A percentile compares a stretch with the other conserved stretches of the same genome.
phyloP scores from a whole-genome alignment of 2,113 vertebrate species.

The Chloropsis cyanopogon region DNA sequence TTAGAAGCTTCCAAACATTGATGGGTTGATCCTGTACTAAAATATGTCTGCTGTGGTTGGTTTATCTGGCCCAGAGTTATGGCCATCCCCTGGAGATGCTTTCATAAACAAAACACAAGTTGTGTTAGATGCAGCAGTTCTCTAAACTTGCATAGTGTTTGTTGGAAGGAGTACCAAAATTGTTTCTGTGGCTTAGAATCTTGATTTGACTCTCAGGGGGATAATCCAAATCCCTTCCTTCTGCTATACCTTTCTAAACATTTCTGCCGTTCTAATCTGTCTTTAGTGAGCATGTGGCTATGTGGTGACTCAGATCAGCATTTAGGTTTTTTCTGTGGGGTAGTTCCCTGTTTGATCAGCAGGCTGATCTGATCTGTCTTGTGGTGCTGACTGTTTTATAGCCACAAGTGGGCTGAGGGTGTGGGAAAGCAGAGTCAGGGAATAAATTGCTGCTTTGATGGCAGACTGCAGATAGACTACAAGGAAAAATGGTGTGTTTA shows the following conservation, averaged over 20 bases:
- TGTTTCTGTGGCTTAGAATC: background rate
- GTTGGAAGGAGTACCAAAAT: background rate
- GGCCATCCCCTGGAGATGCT: background rate
- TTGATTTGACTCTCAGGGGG: background rate
- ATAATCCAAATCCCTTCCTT: background rate
- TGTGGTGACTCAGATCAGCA: conserved; percentile 3
- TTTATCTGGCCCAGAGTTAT: background rate
- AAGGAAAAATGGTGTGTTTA: background rate
- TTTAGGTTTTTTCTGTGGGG: background rate
- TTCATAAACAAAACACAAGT: background rate
- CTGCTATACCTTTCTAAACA: background rate
- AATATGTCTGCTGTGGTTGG: background rate
- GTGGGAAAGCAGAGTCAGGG: background rate
- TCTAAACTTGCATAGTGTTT: background rate
- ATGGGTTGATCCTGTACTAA: background rate
- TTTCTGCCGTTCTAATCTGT: background rate
- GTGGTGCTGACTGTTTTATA: background rate
- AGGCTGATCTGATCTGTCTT: background rate
- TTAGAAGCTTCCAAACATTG: background rate
- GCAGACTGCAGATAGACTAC: background rate
- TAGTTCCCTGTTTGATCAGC: conserved; percentile 18
- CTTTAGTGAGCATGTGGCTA: background rate
- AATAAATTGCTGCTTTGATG: background rate
- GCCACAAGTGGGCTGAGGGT: background rate
- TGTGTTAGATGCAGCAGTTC: background rate